Evolutionary conservation across 1,140 invertebrate genomes (phyloP), one percentile per base, ranked within the genome.

Genomic region (Rhizoglyphus robini): DNA sequence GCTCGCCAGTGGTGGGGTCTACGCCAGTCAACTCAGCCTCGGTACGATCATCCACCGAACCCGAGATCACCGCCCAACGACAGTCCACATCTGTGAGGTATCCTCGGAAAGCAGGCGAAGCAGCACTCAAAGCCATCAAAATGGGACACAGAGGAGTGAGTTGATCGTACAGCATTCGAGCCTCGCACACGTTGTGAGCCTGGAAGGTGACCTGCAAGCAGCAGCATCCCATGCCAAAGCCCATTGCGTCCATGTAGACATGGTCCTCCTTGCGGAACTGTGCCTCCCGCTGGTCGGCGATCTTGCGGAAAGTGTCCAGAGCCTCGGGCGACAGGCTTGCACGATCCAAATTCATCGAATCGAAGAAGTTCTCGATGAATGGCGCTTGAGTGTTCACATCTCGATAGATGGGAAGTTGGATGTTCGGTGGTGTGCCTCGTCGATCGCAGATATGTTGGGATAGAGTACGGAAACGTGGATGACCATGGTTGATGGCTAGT

Each of bases 221-320:
- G 73, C 89, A 96, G 74, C 90, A 95, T 34, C 96, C 96, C 96
- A 99, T 99, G 46, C 96, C 96, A 77, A 99, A 99, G 34, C 92
- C 95, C 94, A 99, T 99, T 0, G 92, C 89, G 76, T 99, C 96
- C 86, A 99, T 86, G 71, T 96, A 92, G 66, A 98, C 85, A 73
- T 91, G 88, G 79, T 95, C 86, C 1, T 86, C 84, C 70, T 83
- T 77, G 1, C 84, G 83, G n/a, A 82, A 83, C 47, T 77, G 79
- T 20, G 71, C 78, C 74, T 75, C 81, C 65, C 82, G 83, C 25
- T 86, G 83, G 48, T 73, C 69, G 68, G 93, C 85, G 1, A 80
- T 81, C 5, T 38, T 27, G 80, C 36, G 13, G 36, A 29, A 60
- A 20, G n/a, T 20, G 23, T 11, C 1, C 30, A 29, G 13, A 27